Percentiles rank a stretch among this genome's conserved stretches.
Evolutionary conservation across 2,797 vertebrate genomes (phyloP).

Genomic region (Otolemur crassicaudatus): DNA sequence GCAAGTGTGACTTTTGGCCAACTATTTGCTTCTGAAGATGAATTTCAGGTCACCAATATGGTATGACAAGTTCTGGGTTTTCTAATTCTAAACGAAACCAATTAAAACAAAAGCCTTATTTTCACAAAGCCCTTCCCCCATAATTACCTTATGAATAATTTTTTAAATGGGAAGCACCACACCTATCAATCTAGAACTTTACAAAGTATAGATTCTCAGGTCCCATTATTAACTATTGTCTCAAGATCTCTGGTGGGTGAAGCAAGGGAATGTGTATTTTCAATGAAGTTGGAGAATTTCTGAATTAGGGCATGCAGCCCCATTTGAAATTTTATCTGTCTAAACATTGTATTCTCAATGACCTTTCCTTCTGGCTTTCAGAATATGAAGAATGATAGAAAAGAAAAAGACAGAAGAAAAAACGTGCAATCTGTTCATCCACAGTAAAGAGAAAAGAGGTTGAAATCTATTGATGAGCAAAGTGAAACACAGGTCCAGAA

Average conservation of each 20-base stretch:
- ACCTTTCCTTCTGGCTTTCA: neutral
- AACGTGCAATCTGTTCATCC: neutral
- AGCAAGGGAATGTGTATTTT: neutral
- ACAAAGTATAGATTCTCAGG: neutral
- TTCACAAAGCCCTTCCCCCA: neutral
- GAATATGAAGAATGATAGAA: neutral
- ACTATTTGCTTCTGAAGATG: neutral
- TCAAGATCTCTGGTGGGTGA: neutral
- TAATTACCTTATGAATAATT: neutral
- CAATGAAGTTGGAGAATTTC: neutral
- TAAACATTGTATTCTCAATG: neutral
- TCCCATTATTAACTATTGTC: neutral
- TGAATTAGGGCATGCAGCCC: neutral
- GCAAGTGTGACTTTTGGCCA: neutral
- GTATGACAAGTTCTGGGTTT: neutral
- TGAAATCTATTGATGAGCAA: neutral
- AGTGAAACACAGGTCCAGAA: conserved; percentile 12
- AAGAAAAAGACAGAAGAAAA: neutral
- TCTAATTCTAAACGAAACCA: neutral
- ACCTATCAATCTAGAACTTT: neutral
- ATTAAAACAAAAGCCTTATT: neutral
- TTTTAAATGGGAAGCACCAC: neutral
- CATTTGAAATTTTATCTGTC: neutral
- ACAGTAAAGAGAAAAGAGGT: neutral
- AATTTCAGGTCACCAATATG: neutral